phyloP scores from a whole-genome alignment of 2,797 vertebrate species.

The Sparidentex hasta region DNA sequence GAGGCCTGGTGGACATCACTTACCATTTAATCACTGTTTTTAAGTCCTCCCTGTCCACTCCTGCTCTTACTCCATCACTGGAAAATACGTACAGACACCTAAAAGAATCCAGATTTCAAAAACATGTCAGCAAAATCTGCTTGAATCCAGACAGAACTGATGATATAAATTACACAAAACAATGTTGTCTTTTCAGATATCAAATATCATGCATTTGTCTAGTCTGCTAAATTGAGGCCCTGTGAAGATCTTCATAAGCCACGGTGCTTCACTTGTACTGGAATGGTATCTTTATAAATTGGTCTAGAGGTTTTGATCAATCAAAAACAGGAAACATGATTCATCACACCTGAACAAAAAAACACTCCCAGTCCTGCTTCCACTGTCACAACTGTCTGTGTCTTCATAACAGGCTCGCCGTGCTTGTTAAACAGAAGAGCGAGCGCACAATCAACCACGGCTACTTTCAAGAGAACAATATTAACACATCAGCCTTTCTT shows the following conservation, averaged over 20 bases:
- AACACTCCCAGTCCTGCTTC: constrained; percentile 2
- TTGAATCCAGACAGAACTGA: background rate
- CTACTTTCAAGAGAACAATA: constrained; percentile 3
- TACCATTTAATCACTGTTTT: background rate
- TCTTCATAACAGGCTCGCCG: constrained; percentile 3
- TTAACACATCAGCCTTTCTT: background rate
- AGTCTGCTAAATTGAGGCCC: background rate
- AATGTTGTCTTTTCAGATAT: background rate
- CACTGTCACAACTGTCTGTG: constrained; percentile 17
- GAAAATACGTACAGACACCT: background rate
- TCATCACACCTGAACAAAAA: background rate
- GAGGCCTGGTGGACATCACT: background rate
- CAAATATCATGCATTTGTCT: background rate
- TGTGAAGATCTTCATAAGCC: background rate
- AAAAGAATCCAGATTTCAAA: background rate
- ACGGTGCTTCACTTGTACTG: background rate
- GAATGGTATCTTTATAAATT: background rate
- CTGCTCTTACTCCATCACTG: too few species aligned
- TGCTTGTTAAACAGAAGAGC: constrained; percentile 14
- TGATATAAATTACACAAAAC: background rate
- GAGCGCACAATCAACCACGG: constrained; percentile 5
- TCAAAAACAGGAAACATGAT: background rate
- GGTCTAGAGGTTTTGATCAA: background rate
- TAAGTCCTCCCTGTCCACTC: background rate
- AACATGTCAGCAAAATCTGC: background rate